Percentiles rank a stretch among this genome's conserved stretches.
Evolutionary conservation across 92 coral and sea anemone species (phyloP).

Genomic region (Blastomussa wellsi): DNA sequence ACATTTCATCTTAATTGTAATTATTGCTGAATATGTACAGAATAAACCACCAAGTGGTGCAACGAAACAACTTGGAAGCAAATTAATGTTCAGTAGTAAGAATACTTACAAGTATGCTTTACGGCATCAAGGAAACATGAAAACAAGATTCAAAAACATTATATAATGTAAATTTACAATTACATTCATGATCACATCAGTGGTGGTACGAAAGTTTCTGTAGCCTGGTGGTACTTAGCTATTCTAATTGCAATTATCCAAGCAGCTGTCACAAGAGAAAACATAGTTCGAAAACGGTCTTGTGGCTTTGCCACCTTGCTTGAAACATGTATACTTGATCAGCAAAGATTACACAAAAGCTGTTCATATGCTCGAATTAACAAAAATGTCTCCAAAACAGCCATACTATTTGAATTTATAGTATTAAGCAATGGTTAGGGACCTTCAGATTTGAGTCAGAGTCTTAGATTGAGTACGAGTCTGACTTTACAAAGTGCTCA

Average conservation of each 20-base stretch:
- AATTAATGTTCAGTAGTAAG: too few species aligned
- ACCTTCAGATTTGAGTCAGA: too few species aligned
- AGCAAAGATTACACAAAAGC: background rate
- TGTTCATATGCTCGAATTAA: background rate
- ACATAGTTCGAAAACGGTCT: background rate
- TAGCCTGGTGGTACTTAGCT: too few species aligned
- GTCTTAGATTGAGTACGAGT: too few species aligned
- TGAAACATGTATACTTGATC: too few species aligned
- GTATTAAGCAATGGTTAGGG: too few species aligned
- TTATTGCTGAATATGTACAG: background rate
- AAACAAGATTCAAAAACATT: background rate
- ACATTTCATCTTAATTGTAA: background rate
- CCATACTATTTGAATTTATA: background rate
- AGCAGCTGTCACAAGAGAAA: background rate
- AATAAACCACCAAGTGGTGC: background rate
- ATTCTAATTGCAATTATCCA: too few species aligned
- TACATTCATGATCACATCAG: too few species aligned
- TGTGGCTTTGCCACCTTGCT: background rate
- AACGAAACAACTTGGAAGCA: background rate
- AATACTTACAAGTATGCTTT: too few species aligned
- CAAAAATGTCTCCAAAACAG: background rate
- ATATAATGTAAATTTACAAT: background rate
- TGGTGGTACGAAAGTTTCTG: too few species aligned
- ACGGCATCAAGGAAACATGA: too few species aligned
- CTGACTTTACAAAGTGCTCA: too few species aligned